phyloP scores from a whole-genome alignment of 2,888 invertebrate species.

The Drosophila falleni region DNA sequence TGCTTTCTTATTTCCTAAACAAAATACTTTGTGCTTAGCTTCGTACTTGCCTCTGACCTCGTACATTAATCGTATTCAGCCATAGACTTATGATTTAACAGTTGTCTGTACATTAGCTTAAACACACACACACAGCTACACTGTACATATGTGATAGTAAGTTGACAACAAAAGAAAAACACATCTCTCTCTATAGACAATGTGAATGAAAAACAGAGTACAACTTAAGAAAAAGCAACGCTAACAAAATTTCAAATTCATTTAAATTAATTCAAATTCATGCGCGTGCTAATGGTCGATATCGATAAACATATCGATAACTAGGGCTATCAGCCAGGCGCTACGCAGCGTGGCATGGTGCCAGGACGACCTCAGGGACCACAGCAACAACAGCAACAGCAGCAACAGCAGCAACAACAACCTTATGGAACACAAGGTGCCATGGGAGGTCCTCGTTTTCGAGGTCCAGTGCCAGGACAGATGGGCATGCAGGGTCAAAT shows the following conservation, averaged over 20 bases:
- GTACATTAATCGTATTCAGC: conserved; percentile 44
- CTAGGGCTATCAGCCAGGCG: conserved; percentile 82
- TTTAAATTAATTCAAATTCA: conserved; percentile 79
- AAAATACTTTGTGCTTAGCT: conserved; percentile 60
- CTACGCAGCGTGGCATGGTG: conserved; percentile 79
- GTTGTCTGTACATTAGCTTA: conserved; percentile 59
- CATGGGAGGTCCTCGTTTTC: conserved; percentile 81
- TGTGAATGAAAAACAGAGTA: conserved; percentile 80
- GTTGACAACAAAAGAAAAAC: conserved; percentile 20
- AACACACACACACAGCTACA: conserved; percentile 31
- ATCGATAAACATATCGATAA: conserved; percentile 44
- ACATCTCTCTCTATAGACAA: conserved; percentile 67
- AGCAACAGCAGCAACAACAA: conserved; percentile 62
- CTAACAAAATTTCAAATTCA: conserved; percentile 81
- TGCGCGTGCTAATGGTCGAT: conserved; percentile 56
- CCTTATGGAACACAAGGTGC: conserved; percentile 85
- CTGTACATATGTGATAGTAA: conserved; percentile 34
- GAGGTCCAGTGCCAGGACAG: conserved; percentile 79
- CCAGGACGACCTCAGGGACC: conserved; percentile 79
- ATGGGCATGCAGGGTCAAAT: conserved; percentile 63
- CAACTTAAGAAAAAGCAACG: conserved; percentile 63
- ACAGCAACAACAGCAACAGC: conserved; percentile 86
- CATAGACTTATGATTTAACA: conserved; percentile 63
- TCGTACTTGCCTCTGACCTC: conserved; percentile 70
- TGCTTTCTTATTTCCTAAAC: conserved; percentile 66